Evolutionary conservation across 2,888 invertebrate genomes (phyloP).

Genomic region (Scaptomyza parva): DNA sequence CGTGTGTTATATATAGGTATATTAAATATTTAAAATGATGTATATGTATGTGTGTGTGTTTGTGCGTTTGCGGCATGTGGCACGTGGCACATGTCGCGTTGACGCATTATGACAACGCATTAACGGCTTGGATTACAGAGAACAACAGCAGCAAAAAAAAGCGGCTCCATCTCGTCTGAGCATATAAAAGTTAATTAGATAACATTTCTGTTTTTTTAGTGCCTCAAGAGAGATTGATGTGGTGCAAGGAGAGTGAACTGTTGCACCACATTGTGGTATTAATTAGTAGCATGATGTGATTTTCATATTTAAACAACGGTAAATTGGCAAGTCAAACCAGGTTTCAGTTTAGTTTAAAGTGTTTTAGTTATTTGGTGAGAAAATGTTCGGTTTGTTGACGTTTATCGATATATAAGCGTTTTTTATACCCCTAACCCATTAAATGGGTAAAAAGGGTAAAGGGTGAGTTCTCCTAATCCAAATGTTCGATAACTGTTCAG

Average conservation of each 20-base stretch:
- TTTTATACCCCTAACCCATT: too few relatives aligned
- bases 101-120: conserved; percentile 59
- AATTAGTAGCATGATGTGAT: neutral
- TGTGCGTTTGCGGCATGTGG: conserved; percentile 16
- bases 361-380: too few relatives aligned
- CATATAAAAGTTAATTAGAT: conserved; percentile 58
- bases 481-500: too few relatives aligned
- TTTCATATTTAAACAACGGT: neutral
- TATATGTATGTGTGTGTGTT: conserved; percentile 10
- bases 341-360: too few relatives aligned
- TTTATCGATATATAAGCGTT: too few relatives aligned
- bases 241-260: too few relatives aligned
- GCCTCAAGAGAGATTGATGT: neutral
- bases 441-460: too few relatives aligned
- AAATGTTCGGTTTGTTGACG: too few relatives aligned
- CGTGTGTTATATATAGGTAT: conserved; percentile 19
- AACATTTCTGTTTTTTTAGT: conserved; percentile 33
- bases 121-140: conserved; percentile 17
- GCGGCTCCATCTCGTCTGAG: conserved; percentile 14
- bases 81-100: conserved; percentile 47
- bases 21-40: conserved; percentile 55
- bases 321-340: too few relatives aligned
- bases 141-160: neutral
- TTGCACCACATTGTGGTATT: neutral
- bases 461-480: too few relatives aligned